Base-by-base conservation (phyloP, 2,113 vertebrate species). In the Narcine bancroftii region DNA sequence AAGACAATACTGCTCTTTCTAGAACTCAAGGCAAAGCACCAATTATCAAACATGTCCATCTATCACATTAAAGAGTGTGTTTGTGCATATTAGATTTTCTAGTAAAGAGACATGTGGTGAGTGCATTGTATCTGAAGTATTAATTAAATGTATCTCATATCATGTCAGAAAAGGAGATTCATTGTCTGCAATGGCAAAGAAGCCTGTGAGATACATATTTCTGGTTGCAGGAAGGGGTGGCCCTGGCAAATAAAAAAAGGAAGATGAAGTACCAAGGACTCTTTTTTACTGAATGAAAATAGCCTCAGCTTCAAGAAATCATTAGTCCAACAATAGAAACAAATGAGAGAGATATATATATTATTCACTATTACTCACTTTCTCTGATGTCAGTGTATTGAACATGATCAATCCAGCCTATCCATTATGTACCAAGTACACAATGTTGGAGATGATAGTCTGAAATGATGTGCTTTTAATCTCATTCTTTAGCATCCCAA, bases 391-490 rank as follows among this genome's bases (percentile, higher is more conserved):
- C 29, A 91, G 36, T 47, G 89, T 9, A 29, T 33, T 45, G 39
- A 42, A 71, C 33, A 65, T 65, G 60, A 69, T 69, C 21, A 39
- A 85, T 53, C 24, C 24, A 69, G 45, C 7, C 39, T 6, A 91
- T 33, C 39, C 66, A 66, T 71, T 69, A 26, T 9, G 26, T 60
- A 17, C 21, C 47, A 45, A 47, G 9, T 45, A 71, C 6, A 47
- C 42, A 65, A 69, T 91, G 39, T 91, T 47, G 42, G 71, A 26
- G 13, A 66, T 91, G 42, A 91, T 39, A 65, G 63, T 89, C 65
- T 39, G 60, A 36, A 89, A 89, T 69, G 47, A 91, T 33, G 87
- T 69, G 24, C 21, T 45, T 60, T 91, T 66, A 91, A 45, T 91
- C 66, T 91, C 19, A 13, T 69, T 69, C 89, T 11, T 39, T 91